A percentile compares a stretch with the other conserved stretches of the same genome.
Conservation (phyloP, 53 echinoderm and acorn worm species). For the Holothuria scabra region DNA sequence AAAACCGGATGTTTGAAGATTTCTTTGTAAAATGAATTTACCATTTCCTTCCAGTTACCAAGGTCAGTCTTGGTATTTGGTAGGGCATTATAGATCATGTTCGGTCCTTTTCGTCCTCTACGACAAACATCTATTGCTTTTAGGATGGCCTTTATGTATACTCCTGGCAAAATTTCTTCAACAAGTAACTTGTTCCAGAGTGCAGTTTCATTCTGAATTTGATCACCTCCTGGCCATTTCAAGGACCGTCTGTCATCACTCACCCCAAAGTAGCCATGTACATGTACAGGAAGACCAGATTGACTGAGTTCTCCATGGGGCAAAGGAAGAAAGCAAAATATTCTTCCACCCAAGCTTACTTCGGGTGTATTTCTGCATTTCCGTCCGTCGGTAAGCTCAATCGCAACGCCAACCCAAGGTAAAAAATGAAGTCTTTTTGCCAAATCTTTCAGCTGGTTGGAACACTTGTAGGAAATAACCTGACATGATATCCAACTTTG, state of each 20-base stretch:
- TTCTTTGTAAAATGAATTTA: not conserved
- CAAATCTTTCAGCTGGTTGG: conserved; percentile 19
- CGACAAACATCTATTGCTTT: not conserved
- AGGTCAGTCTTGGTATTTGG: not conserved
- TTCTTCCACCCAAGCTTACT: conserved; percentile 49
- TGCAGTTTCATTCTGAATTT: conserved; percentile 73
- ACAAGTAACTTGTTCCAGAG: conserved; percentile 81
- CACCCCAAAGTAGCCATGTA: conserved; percentile 93
- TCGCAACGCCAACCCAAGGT: conserved; percentile 61
- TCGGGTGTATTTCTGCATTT: not conserved
- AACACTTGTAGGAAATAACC: conserved; percentile 4
- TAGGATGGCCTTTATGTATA: conserved; percentile 53
- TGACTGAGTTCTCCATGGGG: conserved; percentile 69
- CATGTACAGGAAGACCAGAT: conserved; percentile 90
- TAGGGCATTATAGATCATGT: conserved; percentile 9
- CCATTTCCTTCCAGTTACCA: conserved; percentile 21
- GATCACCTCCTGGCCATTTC: conserved; percentile 89
- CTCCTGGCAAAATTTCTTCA: conserved; percentile 65
- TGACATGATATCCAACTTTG: conserved; percentile 23
- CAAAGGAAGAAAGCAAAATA: conserved; percentile 94
- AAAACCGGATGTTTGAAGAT: conserved; percentile 29
- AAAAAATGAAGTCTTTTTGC: conserved; percentile 31
- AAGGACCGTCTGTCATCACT: conserved; percentile 86
- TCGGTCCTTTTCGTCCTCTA: not conserved
- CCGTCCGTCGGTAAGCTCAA: not conserved